Conservation (phyloP, 2,797 vertebrate species). For the Rachycentron canadum region DNA sequence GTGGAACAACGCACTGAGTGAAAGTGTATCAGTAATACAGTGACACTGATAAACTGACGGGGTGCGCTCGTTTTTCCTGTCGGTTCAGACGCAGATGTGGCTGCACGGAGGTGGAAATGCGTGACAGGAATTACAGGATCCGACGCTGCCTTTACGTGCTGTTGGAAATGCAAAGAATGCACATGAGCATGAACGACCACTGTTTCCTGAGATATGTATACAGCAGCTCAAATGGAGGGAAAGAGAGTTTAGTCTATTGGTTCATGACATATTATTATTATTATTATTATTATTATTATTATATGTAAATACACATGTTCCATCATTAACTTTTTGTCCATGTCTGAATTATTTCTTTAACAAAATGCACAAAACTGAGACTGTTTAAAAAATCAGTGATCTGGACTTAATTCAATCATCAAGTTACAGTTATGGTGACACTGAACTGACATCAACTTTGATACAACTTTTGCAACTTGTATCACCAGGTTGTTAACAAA, state of each 20-base stretch:
- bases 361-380: background rate
- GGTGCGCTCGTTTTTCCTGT: background rate
- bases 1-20: background rate
- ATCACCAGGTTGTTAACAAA: background rate
- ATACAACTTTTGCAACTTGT: too few relatives aligned
- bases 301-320: background rate
- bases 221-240: background rate
- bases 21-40: background rate
- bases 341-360: background rate
- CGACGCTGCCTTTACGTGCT: constrained; percentile 28
- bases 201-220: too few relatives aligned
- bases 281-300: too few relatives aligned
- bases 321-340: background rate
- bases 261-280: background rate
- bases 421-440: background rate
- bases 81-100: too few relatives aligned
- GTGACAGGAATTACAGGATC: background rate
- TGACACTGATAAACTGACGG: too few relatives aligned
- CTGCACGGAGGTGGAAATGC: background rate
- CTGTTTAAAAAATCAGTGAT: background rate
- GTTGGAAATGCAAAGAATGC: constrained; percentile 4
- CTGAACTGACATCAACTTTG: too few relatives aligned
- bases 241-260: background rate
- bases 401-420: background rate
- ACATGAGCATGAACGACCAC: background rate